Percentiles rank a stretch among this genome's conserved stretches.
Evolutionary conservation across 2,888 invertebrate genomes (phyloP).

Genomic region (Cheilosia pagana): DNA sequence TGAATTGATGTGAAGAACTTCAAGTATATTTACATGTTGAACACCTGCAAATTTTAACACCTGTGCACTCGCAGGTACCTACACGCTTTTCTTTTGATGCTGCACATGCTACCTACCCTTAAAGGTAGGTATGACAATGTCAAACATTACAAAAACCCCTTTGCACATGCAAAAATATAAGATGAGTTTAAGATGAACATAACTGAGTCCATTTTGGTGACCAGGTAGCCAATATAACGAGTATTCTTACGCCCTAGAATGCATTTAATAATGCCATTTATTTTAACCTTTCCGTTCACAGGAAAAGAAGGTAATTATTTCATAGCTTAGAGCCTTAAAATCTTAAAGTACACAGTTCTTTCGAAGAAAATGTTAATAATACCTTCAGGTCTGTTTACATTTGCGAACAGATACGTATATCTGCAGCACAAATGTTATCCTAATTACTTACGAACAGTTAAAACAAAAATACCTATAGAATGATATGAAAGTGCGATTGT

Average conservation of each 20-base stretch:
- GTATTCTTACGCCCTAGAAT: constrained; percentile 45
- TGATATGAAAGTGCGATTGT: no score
- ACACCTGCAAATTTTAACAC: constrained; percentile 61
- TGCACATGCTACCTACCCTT: constrained; percentile 4
- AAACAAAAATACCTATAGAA: no score
- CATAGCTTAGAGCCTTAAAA: constrained; percentile 64
- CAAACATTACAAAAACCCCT: constrained; percentile 39
- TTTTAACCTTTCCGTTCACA: constrained; percentile 54
- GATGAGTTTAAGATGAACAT: constrained; percentile 21
- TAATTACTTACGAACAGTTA: no score
- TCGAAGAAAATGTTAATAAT: constrained; percentile 64
- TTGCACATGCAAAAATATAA: constrained; percentile 41
- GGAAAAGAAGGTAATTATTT: constrained; percentile 70
- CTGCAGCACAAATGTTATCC: neutral
- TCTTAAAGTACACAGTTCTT: constrained; percentile 49
- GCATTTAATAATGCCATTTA: constrained; percentile 60
- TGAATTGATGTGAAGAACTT: constrained; percentile 27
- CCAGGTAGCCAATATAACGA: constrained; percentile 67
- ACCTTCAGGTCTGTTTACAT: constrained; percentile 24
- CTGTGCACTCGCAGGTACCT: constrained; percentile 32
- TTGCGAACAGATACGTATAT: neutral
- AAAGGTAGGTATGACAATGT: constrained; percentile 18
- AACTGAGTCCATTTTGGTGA: constrained; percentile 37
- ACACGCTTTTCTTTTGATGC: constrained; percentile 11
- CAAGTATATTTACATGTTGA: constrained; percentile 54